Evolutionary conservation across 2,888 invertebrate species (phyloP).

Genomic region (Branchipolynoe longqiensis): DNA sequence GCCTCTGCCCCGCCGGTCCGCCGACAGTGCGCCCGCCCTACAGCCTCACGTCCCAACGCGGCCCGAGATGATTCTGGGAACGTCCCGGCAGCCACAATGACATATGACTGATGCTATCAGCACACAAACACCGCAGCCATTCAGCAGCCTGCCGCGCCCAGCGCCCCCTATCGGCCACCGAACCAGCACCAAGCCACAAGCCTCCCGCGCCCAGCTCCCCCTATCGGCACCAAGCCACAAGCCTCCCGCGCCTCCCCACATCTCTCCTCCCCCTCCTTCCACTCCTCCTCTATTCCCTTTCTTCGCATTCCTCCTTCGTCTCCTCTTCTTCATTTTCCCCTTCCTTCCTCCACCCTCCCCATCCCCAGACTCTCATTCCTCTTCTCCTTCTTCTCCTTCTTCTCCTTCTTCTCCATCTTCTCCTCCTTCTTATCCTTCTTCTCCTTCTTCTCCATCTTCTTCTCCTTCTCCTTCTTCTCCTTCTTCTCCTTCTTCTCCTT

Average conservation of each 20-base stretch:
- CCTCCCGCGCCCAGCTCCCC: too few species aligned
- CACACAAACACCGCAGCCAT: too few species aligned
- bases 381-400: neutral
- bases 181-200: too few species aligned
- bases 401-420: neutral
- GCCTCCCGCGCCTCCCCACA: neutral
- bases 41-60: too few species aligned
- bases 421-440: neutral
- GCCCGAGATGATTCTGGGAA: too few species aligned
- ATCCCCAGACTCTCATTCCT: neutral
- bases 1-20: too few species aligned
- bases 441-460: neutral
- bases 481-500: neutral
- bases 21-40: too few species aligned
- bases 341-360: neutral
- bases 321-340: neutral
- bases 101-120: too few species aligned
- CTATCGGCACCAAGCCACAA: too few species aligned
- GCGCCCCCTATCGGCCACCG: too few species aligned
- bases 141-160: too few species aligned
- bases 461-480: neutral
- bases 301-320: neutral
- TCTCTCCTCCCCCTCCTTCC: neutral
- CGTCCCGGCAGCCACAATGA: too few species aligned
- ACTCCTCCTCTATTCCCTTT: neutral